phyloP scores from a whole-genome alignment of 2,113 vertebrate genomes.

The Gadus chalcogrammus region DNA sequence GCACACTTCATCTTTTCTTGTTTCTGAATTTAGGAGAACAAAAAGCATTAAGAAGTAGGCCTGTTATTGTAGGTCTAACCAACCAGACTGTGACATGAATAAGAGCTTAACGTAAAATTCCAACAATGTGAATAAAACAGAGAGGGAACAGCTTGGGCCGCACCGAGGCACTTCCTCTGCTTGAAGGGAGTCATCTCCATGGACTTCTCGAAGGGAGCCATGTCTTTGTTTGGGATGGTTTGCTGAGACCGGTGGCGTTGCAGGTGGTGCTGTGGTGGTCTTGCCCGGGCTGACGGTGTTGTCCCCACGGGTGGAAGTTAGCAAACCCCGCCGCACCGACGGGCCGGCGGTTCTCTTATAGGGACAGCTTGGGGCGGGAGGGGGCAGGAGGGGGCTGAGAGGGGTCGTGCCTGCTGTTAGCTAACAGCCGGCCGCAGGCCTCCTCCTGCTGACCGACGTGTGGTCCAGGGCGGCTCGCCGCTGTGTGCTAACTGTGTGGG shows the following conservation, averaged over 20 bases:
- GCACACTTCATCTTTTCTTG: conserved; percentile 76
- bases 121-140: neutral
- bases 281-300: conserved; percentile 49
- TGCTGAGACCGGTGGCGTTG: conserved; percentile 20
- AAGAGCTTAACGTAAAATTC: neutral
- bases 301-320: conserved; percentile 63
- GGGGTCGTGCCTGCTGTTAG: conserved; percentile 46
- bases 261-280: conserved; percentile 24
- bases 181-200: conserved; percentile 78
- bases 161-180: conserved; percentile 78
- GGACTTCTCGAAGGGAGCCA: conserved; percentile 76
- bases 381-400: conserved; percentile 32
- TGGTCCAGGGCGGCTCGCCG: conserved; percentile 2
- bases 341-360: conserved; percentile 54
- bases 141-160: conserved; percentile 5
- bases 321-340: conserved; percentile 44
- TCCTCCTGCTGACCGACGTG: conserved; percentile 21
- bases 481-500: conserved; percentile 1
- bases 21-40: conserved; percentile 49
- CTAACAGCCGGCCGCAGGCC: conserved; percentile 33
- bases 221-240: conserved; percentile 42
- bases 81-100: too few species aligned
- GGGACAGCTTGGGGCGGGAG: neutral
- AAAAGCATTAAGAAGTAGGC: neutral
- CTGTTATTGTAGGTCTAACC: too few species aligned